phyloP scores from a whole-genome alignment of 2,113 vertebrate genomes.

The Globicephala melas region DNA sequence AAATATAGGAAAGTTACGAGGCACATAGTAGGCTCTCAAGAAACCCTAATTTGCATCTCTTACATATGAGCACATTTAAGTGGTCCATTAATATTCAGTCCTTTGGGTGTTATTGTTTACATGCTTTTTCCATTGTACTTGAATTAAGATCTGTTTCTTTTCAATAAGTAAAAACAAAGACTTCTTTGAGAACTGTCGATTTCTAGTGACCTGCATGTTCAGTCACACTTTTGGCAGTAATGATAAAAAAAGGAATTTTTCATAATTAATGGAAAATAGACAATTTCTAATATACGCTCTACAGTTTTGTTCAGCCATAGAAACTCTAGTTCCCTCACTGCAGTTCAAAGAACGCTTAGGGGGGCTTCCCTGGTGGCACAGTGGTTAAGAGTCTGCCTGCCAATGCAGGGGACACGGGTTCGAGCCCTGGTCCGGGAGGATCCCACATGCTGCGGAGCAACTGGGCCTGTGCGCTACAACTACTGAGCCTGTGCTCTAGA shows the following conservation, averaged over 20 bases:
- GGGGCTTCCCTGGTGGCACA: too few species aligned
- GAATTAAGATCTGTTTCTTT: background rate
- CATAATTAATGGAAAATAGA: background rate
- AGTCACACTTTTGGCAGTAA: background rate
- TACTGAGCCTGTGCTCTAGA: too few species aligned
- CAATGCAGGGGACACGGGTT: too few species aligned
- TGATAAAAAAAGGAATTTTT: background rate
- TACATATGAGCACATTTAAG: background rate
- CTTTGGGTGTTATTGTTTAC: background rate
- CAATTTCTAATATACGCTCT: background rate
- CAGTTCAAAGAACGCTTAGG: background rate
- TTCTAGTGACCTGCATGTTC: background rate
- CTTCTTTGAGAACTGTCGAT: background rate
- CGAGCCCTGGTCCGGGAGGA: too few species aligned
- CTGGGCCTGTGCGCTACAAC: too few species aligned
- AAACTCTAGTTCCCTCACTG: background rate
- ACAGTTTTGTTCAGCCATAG: background rate
- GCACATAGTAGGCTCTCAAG: background rate
- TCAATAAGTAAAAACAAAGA: background rate
- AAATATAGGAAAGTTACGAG: background rate
- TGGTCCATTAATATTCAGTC: background rate
- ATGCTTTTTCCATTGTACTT: background rate
- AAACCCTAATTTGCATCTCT: background rate
- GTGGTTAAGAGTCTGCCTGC: too few species aligned
- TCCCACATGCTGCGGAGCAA: too few species aligned